Conservation (phyloP, 2,888 invertebrate genomes). For the Pardosa pseudoannulata region DNA sequence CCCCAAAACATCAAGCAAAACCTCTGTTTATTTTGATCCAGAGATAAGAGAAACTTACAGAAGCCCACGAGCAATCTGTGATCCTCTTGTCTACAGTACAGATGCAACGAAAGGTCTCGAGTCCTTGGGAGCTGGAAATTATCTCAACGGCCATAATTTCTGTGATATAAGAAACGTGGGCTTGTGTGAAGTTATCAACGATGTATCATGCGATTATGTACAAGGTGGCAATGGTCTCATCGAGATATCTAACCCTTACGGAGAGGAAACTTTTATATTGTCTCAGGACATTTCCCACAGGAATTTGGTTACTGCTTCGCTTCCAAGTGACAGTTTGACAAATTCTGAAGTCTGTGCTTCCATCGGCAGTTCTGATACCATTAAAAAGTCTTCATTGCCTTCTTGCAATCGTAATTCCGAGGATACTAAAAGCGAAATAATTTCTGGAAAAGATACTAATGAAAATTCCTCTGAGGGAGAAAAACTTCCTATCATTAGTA, state of each 20-base stretch:
- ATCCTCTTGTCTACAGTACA: constrained; percentile 1
- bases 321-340: background rate
- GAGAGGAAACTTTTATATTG: background rate
- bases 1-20: background rate
- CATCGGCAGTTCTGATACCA: too few relatives aligned
- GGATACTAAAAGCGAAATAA: background rate
- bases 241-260: constrained; percentile 1
- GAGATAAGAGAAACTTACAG: background rate
- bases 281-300: background rate
- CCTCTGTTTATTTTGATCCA: background rate
- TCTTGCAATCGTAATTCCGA: too few relatives aligned
- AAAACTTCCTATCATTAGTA: background rate
- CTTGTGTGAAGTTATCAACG: background rate
- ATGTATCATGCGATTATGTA: background rate
- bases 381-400: too few relatives aligned
- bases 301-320: background rate
- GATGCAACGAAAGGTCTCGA: background rate
- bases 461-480: background rate
- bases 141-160: constrained; percentile 1
- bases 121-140: background rate
- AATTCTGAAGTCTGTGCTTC: too few relatives aligned
- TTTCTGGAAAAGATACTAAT: background rate
- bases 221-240: background rate
- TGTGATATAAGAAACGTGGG: background rate
- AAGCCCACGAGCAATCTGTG: constrained; percentile 7